A percentile compares a stretch with the other conserved stretches of the same genome.
Conservation (phyloP, 2,113 vertebrate species). For the Sylvietta virens region DNA sequence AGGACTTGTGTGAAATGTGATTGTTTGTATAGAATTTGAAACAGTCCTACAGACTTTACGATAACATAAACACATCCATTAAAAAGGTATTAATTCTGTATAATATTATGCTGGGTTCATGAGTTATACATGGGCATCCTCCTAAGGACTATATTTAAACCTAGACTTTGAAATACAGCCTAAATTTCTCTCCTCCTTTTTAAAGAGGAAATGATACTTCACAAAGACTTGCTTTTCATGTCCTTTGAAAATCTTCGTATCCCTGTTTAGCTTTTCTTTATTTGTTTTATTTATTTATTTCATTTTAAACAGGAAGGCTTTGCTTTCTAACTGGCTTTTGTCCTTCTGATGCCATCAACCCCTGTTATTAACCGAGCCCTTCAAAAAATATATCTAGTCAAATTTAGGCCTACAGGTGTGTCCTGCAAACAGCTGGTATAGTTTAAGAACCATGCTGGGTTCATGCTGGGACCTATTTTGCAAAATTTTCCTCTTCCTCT, state of each 20-base stretch:
- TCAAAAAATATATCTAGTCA: not conserved
- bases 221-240: not conserved
- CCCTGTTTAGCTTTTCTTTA: not conserved
- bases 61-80: not conserved
- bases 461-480: conserved; percentile 34
- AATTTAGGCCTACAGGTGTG: conserved; percentile 36
- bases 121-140: not conserved
- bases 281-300: not conserved
- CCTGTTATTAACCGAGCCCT: not conserved
- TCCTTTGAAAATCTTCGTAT: conserved; percentile 3
- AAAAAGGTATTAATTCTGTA: not conserved
- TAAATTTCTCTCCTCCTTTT: not conserved
- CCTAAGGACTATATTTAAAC: not conserved
- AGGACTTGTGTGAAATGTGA: not conserved
- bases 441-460: conserved; percentile 3
- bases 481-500: conserved; percentile 38
- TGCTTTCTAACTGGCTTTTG: not conserved
- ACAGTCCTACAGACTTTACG: not conserved
- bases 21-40: not conserved
- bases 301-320: conserved; percentile 26
- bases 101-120: not conserved
- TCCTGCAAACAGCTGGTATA: conserved; percentile 28
- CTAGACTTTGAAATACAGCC: not conserved
- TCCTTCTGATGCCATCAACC: not conserved
- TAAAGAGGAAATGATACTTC: not conserved